Base-by-base conservation (phyloP, 2,888 invertebrate genomes). In the Plebejus melissa region DNA sequence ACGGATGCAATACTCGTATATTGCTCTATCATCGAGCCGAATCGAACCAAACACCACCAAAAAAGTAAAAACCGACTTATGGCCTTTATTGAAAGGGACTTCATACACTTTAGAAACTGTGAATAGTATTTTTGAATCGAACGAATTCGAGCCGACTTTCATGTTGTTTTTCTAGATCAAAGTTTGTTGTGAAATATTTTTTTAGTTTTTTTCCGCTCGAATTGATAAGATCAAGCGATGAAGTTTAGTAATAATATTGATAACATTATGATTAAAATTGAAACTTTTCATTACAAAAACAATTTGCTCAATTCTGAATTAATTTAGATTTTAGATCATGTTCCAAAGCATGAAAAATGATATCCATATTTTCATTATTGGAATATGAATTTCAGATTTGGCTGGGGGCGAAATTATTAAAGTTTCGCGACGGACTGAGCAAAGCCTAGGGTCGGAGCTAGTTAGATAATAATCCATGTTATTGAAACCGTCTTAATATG, bases 401-500 rank as follows among this genome's bases (percentile, higher is more conserved):
- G 22, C 60, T 22, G 3, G 22, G 28, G 28, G 28, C 60, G 7
- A 28, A 60, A 60, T 28, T 3, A 60, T 4, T 28, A 54, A 60
- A 4, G 60, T 4, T 9, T 11, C 22, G 22, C 7, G 28, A 60
- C 13, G 65, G 4, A 32, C 28, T 65, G 5, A 32, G 32, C 16
- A 36, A 65, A 13, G 11, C 36, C 36, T 11, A 32, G 65, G 65
- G 32, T 32, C 65, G 4, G 28, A 13, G 65, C 13, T 65, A 60
- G 60, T 28, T 58, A 28, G 1, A 22, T 58, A 60, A 28, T 60
- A 60, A 28, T 60, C 60, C 22, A 60, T 65, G 65, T 65, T 65
- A 36, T 65, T 65, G 65, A 65, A 65, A 65, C 65, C 13, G 4
- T 65, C 65, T 65, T 36, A 32, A 65, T 65, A 65, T 32, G 13